phyloP scores from a whole-genome alignment of 2,797 vertebrate genomes.

The Darevskia mixta region DNA sequence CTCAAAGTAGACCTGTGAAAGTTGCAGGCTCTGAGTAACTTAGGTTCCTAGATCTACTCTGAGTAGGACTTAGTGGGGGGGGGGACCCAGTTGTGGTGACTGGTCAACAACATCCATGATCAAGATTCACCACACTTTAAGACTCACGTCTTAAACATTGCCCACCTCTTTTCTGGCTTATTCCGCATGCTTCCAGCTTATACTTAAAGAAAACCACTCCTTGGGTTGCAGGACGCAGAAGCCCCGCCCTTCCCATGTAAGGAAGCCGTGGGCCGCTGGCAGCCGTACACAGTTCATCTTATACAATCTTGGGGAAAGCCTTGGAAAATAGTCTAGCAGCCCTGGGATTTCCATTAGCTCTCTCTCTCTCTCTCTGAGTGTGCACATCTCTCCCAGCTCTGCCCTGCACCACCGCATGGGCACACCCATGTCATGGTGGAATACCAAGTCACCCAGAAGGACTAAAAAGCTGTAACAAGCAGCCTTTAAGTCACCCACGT shows the following conservation, averaged over 20 bases:
- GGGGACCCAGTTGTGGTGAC: no score
- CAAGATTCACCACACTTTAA: no score
- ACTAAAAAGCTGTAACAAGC: slow-evolving; percentile 61
- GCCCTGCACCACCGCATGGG: slow-evolving; percentile 18
- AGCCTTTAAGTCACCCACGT: slow-evolving; percentile 52
- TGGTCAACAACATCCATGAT: no score
- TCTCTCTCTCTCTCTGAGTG: background rate
- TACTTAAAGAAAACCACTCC: background rate
- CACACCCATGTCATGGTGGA: slow-evolving; percentile 38
- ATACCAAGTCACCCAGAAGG: slow-evolving; percentile 42
- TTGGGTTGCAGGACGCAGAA: background rate
- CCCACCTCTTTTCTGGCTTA: background rate
- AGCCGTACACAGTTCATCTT: background rate
- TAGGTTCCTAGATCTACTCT: no score
- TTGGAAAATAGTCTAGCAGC: background rate
- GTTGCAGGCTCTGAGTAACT: no score
- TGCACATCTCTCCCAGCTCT: slow-evolving; percentile 3
- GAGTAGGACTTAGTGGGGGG: no score
- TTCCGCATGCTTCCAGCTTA: background rate
- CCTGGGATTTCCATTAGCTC: slow-evolving; percentile 34
- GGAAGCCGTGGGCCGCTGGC: background rate
- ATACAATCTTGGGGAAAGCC: background rate
- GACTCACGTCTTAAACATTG: background rate
- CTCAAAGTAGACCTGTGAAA: no score
- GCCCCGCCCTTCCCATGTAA: background rate